phyloP scores from a whole-genome alignment of 2,797 vertebrate species.

The Pangasius macronema region DNA sequence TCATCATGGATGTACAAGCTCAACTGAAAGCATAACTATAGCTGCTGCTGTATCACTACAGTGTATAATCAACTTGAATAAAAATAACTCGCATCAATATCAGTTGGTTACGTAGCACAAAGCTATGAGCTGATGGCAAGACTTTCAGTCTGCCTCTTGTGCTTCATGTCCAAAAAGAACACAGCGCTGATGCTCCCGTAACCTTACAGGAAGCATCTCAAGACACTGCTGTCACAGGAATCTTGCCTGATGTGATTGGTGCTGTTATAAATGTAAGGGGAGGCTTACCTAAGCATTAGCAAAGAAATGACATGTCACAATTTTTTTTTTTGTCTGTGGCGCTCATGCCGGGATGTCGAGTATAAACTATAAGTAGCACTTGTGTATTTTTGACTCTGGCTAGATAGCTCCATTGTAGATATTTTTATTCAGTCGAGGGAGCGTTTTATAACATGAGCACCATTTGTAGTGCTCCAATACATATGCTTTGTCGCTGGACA shows the following conservation, averaged over 20 bases:
- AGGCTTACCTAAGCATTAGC: background rate
- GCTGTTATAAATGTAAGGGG: background rate
- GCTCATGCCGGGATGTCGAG: background rate
- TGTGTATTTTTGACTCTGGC: background rate
- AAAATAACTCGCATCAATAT: background rate
- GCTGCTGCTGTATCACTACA: no score
- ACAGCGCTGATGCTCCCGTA: background rate
- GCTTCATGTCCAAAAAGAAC: background rate
- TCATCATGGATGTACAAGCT: background rate
- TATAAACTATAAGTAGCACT: background rate
- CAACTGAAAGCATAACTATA: background rate
- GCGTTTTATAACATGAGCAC: background rate
- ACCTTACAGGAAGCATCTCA: background rate
- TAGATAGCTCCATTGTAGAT: background rate
- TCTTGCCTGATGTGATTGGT: background rate
- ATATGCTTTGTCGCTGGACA: no score
- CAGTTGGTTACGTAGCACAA: background rate
- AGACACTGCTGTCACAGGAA: no score
- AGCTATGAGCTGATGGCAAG: background rate
- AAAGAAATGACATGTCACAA: background rate
- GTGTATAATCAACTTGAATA: background rate
- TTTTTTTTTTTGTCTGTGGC: background rate
- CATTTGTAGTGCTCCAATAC: background rate
- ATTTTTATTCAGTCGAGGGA: background rate
- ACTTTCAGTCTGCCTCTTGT: background rate